These are phyloP conservation scores for Linyphia triangularis DNA, from an alignment of 2,888 invertebrate species.

Conservation along the genomic window DNA sequence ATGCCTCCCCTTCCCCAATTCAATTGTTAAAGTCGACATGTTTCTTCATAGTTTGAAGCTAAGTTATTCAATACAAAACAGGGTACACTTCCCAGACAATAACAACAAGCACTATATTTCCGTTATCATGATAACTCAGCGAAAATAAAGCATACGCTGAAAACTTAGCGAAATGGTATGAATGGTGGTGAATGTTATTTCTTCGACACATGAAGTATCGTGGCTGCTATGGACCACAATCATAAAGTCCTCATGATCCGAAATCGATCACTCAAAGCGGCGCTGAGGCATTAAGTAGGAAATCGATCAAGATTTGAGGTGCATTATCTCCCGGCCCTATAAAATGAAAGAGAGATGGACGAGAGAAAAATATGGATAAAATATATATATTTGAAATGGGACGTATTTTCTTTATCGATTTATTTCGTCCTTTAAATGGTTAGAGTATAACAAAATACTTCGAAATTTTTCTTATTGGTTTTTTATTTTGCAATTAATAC, in stretches of 20 bases:
- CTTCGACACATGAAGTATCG: background rate
- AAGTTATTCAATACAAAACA: background rate
- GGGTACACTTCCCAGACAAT: background rate
- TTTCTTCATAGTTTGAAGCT: too few relatives aligned
- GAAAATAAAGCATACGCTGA: constrained; percentile 12
- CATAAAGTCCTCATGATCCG: constrained; percentile 56
- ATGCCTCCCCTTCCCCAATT: too few relatives aligned
- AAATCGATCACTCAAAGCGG: constrained; percentile 46
- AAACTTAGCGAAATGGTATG: background rate
- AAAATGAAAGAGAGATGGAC: background rate
- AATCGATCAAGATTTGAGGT: constrained; percentile 61
- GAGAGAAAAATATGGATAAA: background rate
- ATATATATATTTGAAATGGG: too few relatives aligned
- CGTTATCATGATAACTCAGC: constrained; percentile 31
- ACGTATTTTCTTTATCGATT: too few relatives aligned
- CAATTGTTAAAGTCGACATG: too few relatives aligned
- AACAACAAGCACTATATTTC: constrained; percentile 19
- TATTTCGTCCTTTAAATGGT: too few relatives aligned
- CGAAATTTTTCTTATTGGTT: too few relatives aligned
- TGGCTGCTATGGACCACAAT: background rate
- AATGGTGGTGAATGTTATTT: background rate
- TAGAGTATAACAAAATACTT: too few relatives aligned
- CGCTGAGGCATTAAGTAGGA: constrained; percentile 35
- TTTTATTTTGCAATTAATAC: too few relatives aligned
- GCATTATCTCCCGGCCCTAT: background rate